Evolutionary conservation across 53 echinoderm and acorn worm genomes (phyloP).

Genomic region (Glandiceps talaboti): DNA sequence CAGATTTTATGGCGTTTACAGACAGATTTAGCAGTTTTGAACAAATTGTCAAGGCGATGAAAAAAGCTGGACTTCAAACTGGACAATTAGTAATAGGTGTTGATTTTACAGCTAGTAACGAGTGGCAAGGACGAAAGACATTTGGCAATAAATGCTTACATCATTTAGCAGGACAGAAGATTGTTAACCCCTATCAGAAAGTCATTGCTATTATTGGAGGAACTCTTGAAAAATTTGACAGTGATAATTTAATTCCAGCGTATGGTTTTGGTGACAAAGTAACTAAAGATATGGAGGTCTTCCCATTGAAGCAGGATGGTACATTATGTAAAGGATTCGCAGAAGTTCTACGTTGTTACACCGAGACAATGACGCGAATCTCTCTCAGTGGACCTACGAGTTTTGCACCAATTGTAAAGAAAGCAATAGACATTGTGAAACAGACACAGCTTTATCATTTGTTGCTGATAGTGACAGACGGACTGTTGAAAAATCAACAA

Average conservation of each 20-base stretch:
- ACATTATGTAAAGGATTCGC: slow-evolving; percentile 58
- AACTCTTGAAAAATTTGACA: slow-evolving; percentile 91
- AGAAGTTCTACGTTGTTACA: slow-evolving; percentile 71
- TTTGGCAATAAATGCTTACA: slow-evolving; percentile 55
- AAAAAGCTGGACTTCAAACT: slow-evolving; percentile 66
- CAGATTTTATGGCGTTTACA: slow-evolving; percentile 70
- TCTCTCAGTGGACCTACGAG: slow-evolving; percentile 82
- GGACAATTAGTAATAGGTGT: slow-evolving; percentile 84
- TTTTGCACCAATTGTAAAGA: slow-evolving; percentile 67
- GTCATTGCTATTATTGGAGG: slow-evolving; percentile 77
- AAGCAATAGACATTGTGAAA: slow-evolving; percentile 65
- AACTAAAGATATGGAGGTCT: slow-evolving; percentile 40
- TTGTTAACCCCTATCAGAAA: slow-evolving; percentile 85
- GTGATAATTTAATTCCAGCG: slow-evolving; percentile 76
- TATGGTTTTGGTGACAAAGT: slow-evolving; percentile 79
- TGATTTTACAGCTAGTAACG: slow-evolving; percentile 96
- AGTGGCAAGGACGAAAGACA: slow-evolving; percentile 83
- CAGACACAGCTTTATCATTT: slow-evolving; percentile 69
- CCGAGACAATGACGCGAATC: slow-evolving; percentile 22
- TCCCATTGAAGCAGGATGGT: slow-evolving; percentile 43
- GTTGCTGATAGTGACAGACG: slow-evolving; percentile 71
- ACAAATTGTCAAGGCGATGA: slow-evolving; percentile 76
- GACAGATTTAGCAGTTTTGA: slow-evolving; percentile 72
- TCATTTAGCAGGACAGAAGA: slow-evolving; percentile 57
- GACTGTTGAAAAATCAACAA: slow-evolving; percentile 49